A percentile compares a stretch with the other conserved stretches of the same genome.
Evolutionary conservation across 1,140 invertebrate genomes (phyloP).

Genomic region (Aphelinus certus): DNA sequence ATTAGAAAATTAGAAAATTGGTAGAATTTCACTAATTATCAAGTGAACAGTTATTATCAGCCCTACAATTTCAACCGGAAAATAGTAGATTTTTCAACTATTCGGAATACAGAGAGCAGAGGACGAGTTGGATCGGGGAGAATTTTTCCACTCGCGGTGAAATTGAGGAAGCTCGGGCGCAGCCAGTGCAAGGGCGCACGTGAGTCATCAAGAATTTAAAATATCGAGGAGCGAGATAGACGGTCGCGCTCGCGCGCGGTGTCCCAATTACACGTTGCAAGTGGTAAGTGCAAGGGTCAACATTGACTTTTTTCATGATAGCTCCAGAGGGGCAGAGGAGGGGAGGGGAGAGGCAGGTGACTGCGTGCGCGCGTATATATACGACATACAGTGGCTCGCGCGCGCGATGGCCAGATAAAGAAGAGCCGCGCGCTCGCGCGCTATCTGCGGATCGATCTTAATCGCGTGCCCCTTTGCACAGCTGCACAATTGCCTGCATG

Average conservation of each 20-base stretch:
- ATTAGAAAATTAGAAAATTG: too few species aligned
- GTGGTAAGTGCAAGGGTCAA: conserved; percentile 7
- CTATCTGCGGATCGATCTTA: conserved; percentile 25
- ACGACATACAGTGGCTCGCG: too few species aligned
- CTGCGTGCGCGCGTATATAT: too few species aligned
- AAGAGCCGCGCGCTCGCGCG: background rate
- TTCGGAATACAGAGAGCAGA: too few species aligned
- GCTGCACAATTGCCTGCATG: background rate
- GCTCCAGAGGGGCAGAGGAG: too few species aligned
- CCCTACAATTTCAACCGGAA: too few species aligned
- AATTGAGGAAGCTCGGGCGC: conserved; percentile 32
- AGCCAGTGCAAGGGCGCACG: conserved; percentile 46
- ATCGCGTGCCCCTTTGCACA: background rate
- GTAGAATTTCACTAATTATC: too few species aligned
- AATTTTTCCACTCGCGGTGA: background rate
- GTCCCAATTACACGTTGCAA: conserved; percentile 28
- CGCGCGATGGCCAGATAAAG: background rate
- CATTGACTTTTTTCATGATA: background rate
- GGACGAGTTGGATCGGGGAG: too few species aligned
- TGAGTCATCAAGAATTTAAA: conserved; percentile 3
- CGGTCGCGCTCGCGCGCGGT: background rate
- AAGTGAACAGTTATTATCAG: too few species aligned
- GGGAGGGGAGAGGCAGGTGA: too few species aligned
- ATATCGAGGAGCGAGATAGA: too few species aligned
- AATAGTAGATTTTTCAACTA: too few species aligned